Percentiles rank a stretch among this genome's conserved stretches.
Evolutionary conservation across 1,140 invertebrate species (phyloP).

Genomic region (Galleria mellonella): DNA sequence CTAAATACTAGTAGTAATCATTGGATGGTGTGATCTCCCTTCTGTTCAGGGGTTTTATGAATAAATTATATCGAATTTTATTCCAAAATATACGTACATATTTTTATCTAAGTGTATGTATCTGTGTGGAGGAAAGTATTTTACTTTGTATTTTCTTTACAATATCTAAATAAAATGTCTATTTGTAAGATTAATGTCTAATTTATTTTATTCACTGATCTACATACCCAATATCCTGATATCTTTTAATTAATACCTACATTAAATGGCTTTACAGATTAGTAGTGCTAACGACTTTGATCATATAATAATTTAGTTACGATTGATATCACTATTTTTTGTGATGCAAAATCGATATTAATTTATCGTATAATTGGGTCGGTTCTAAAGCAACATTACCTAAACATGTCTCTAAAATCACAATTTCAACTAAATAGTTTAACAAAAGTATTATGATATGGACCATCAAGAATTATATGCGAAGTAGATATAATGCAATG

Average conservation of each 20-base stretch:
- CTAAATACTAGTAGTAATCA: conserved; percentile 30
- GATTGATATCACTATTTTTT: too few species aligned
- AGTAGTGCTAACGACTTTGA: too few species aligned
- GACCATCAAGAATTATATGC: too few species aligned
- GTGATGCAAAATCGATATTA: too few species aligned
- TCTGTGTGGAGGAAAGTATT: conserved; percentile 52
- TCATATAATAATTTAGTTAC: too few species aligned
- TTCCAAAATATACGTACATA: conserved; percentile 58
- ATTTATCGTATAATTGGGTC: too few species aligned
- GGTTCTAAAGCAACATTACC: too few species aligned
- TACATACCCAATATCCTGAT: neutral
- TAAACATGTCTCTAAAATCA: too few species aligned
- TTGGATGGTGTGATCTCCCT: conserved; percentile 31
- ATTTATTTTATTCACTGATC: conserved; percentile 27
- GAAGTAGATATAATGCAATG: too few species aligned
- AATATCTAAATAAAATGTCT: conserved; percentile 68
- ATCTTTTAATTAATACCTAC: neutral
- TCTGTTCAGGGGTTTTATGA: conserved; percentile 35
- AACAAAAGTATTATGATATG: too few species aligned
- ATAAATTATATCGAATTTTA: conserved; percentile 62
- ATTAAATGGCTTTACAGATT: neutral
- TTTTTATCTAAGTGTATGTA: conserved; percentile 68
- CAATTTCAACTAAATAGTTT: too few species aligned
- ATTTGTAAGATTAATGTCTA: conserved; percentile 38
- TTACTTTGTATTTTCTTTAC: conserved; percentile 68